Evolutionary conservation across 2,888 invertebrate species (phyloP).

Genomic region (Epirrhoe alternata): DNA sequence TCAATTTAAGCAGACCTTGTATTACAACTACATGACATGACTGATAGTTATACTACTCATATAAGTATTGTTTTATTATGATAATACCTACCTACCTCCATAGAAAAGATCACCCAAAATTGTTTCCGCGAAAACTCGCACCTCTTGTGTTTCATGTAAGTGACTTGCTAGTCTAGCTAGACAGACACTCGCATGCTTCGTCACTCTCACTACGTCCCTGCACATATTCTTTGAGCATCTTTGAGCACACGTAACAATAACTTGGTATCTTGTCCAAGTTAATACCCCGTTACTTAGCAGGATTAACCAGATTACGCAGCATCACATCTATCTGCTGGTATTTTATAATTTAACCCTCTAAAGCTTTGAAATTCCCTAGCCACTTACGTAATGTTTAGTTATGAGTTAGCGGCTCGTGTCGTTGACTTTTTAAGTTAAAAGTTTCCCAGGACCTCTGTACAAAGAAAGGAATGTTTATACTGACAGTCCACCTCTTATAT

Average conservation of each 20-base stretch:
- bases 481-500: constrained; percentile 46
- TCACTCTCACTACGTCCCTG: too few relatives aligned
- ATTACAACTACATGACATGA: too few relatives aligned
- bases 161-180: too few relatives aligned
- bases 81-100: too few relatives aligned
- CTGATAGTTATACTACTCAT: too few relatives aligned
- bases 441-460: constrained; percentile 51
- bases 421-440: constrained; percentile 53
- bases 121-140: too few relatives aligned
- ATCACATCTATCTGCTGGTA: constrained; percentile 54
- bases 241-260: not conserved
- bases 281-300: constrained; percentile 34
- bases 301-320: constrained; percentile 54
- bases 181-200: too few relatives aligned
- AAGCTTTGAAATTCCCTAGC: constrained; percentile 51
- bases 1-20: too few relatives aligned
- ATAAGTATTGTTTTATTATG: too few relatives aligned
- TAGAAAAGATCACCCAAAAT: too few relatives aligned
- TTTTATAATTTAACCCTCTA: constrained; percentile 39
- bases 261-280: constrained; percentile 10
- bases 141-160: too few relatives aligned
- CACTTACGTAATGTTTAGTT: constrained; percentile 50
- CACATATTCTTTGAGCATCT: not conserved
- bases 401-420: constrained; percentile 52
- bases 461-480: constrained; percentile 54